A percentile compares a stretch with the other conserved stretches of the same genome.
phyloP scores from a whole-genome alignment of 2,113 vertebrate species.

The Dromas ardeola region DNA sequence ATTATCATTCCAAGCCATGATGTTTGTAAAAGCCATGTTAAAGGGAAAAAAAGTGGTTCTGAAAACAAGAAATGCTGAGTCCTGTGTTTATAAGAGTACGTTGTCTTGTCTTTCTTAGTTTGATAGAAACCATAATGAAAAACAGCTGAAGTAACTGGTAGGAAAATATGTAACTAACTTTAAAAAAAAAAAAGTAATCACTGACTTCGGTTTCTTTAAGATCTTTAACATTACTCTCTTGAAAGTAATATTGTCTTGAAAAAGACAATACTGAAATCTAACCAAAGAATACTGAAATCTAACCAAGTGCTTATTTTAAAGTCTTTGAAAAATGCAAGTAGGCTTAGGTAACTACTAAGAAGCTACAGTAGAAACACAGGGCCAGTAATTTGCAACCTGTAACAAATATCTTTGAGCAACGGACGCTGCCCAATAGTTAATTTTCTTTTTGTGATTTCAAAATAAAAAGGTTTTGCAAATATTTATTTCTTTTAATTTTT shows the following conservation, averaged over 20 bases:
- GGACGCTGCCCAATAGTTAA: background rate
- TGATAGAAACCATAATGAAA: background rate
- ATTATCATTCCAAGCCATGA: background rate
- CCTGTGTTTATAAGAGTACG: background rate
- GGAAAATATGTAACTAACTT: background rate
- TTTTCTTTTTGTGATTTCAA: background rate
- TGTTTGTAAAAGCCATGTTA: background rate
- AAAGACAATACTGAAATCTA: background rate
- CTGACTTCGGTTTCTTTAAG: background rate
- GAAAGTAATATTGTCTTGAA: background rate
- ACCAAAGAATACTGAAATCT: background rate
- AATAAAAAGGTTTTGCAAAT: background rate
- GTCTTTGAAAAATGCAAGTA: background rate
- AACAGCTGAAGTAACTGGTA: background rate
- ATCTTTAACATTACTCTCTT: background rate
- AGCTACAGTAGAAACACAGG: background rate
- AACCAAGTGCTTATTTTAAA: background rate
- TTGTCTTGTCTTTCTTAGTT: background rate
- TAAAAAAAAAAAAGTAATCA: background rate
- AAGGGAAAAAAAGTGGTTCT: background rate
- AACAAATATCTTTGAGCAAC: background rate
- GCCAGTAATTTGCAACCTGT: background rate
- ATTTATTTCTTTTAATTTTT: background rate
- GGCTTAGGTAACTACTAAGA: background rate
- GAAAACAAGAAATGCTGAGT: background rate